These are phyloP conservation scores for Carapus acus DNA, from an alignment of 2,797 vertebrate species.

Conservation along the genomic window DNA sequence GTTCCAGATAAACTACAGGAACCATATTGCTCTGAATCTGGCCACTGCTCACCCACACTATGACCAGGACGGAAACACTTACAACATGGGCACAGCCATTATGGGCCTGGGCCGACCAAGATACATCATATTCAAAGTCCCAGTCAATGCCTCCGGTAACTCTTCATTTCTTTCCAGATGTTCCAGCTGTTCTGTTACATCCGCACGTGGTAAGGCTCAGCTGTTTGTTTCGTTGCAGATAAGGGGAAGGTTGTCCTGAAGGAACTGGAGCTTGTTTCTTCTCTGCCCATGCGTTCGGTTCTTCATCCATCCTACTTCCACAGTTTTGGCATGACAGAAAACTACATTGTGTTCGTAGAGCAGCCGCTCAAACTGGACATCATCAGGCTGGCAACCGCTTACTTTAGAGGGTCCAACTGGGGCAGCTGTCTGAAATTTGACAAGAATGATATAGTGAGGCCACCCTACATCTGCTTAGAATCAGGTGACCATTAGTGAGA, in stretches of 20 bases:
- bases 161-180: not conserved
- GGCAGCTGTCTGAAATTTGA: constrained; percentile 83
- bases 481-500: no score
- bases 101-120: constrained; percentile 81
- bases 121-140: constrained; percentile 87
- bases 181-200: not conserved
- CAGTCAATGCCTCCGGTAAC: constrained; percentile 72
- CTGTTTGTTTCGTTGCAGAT: constrained; percentile 46
- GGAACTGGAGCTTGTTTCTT: constrained; percentile 75
- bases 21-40: constrained; percentile 82
- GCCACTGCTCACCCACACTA: constrained; percentile 93
- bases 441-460: constrained; percentile 76
- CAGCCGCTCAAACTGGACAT: constrained; percentile 88
- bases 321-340: constrained; percentile 89
- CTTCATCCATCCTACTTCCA: constrained; percentile 89
- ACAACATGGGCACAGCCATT: constrained; percentile 92
- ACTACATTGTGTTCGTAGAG: constrained; percentile 89
- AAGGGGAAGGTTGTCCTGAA: constrained; percentile 64
- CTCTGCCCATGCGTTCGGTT: constrained; percentile 76
- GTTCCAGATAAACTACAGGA: constrained; percentile 82
- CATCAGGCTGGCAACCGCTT: constrained; percentile 82
- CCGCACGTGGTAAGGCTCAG: no score
- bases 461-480: fast-evolving
- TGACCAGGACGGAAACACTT: constrained; percentile 80
- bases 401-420: constrained; percentile 82